Base-by-base conservation (phyloP, 2,797 vertebrate species). In the Xenopus petersii region DNA sequence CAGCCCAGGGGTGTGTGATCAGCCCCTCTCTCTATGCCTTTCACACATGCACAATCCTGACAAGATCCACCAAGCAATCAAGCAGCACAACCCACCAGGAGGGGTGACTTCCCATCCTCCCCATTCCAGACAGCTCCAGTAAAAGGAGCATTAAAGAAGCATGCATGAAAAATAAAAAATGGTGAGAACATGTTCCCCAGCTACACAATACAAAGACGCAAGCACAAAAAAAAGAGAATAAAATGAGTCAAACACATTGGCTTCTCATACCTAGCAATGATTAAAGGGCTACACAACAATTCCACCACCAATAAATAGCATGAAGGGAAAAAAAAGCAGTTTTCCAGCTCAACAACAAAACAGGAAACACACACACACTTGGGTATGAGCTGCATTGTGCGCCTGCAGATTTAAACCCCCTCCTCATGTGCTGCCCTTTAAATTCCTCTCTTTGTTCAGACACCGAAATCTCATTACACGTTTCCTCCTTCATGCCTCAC, bases 391-490 rank as follows among this genome's bases (percentile, higher is more conserved):
- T 24, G 81, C 84, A 82, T 84, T 87, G 85, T 84, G 86, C 81
- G 82, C 33, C 49, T 70, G 81, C 61, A 77, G 83, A 89, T 91
- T 92, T 91, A 91, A 88, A 88, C 84, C 89, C 89, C 86, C 83
- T 85, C 85, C 82, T 70, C 71, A 55, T 30, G 46, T 16, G 13
- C 73, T 68, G 82, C 80, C 81, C 82, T 82, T 82, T 84, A 80
- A 87, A 86, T 83, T 84, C 83, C 87, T 77, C 83, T 87, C 92
- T 93, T 94, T 94, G 92, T 90, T 89, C 83, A 79, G 33, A 24
- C 70, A 17, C 55, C 2, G 24, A 60, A 59, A 49, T 11, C 70
- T 70, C 73, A 49, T 66, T 64, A 65, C 66, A 58, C 71, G 67
- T 47, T 59, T 36, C 70, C 64, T 16, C 70, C 47, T 81, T 81